Evolutionary conservation across 1,140 invertebrate species (phyloP), one percentile per base, ranked within the genome.

Genomic region (Nebria ingens): DNA sequence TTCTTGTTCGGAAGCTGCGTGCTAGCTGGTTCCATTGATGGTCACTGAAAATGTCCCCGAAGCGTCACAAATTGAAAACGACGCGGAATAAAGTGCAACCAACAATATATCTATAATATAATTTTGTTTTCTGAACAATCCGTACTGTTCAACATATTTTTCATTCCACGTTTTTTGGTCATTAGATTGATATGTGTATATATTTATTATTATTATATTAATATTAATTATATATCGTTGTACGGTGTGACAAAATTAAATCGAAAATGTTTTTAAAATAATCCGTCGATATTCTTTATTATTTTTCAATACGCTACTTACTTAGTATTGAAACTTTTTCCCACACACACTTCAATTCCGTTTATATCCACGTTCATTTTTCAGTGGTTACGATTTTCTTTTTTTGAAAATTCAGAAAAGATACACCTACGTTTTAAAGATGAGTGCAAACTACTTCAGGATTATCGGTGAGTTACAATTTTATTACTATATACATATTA

Each of bases 231-330:
- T 67, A 67, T 67, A 65, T 66, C 64, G 67, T 67, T 68, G 67
- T 68, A 68, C 67, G 67, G 67, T 68, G 67, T 68, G 67, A 68
- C 61, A 62, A 67, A 67, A 67, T 67, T 67, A 68, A 67, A 67
- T 65, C 63, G 62, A 68, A 66, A 66, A 65, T 65, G 64, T 68
- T 65, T 68, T 64, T 68, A 64, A 68, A 68, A 67, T 59, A 58
- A 52, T 52, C 56, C 54, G 17, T 34, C 40, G 40, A 4, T n/a
- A n/a, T n/a, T 45, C 17, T n/a, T 34, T 34, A 34, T 45, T 45
- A 45, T 45, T 45, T n/a, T 45, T 17, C 6, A 45, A 45, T 45
- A n/a, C n/a, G n/a, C n/a, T n/a, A n/a, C n/a, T n/a, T n/a, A 17
- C 17, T 45, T 45, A 3, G 4, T 12, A 45, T 34, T 45, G 40